phyloP scores from a whole-genome alignment of 2,797 vertebrate genomes.

The Melanotaenia trifasciata region DNA sequence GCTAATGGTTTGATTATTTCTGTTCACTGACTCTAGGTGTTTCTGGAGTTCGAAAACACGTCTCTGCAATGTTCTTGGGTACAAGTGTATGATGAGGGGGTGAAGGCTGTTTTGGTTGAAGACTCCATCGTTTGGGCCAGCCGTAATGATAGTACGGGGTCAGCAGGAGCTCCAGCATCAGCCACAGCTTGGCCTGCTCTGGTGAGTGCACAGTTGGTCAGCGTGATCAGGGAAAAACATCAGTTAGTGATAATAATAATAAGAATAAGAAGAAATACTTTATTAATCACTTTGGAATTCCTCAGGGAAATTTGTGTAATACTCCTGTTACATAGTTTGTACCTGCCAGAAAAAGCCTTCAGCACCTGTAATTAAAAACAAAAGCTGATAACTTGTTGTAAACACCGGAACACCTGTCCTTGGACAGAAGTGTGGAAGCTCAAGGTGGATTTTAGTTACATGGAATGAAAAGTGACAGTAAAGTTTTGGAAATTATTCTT shows the following conservation, averaged over 20 bases:
- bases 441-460: neutral
- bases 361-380: neutral
- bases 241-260: neutral
- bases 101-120: constrained; percentile 93
- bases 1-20: constrained; percentile 4
- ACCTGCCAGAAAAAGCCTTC: neutral
- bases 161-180: constrained; percentile 73
- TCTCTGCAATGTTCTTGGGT: constrained; percentile 95
- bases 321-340: neutral
- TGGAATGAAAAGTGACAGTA: neutral
- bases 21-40: constrained; percentile 84
- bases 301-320: neutral
- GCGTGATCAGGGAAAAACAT: neutral
- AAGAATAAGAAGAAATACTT: no score
- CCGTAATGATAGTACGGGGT: constrained; percentile 83
- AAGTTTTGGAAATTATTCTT: neutral
- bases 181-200: constrained; percentile 91
- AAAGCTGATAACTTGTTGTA: neutral
- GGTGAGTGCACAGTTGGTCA: constrained; percentile 82
- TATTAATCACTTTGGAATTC: no score
- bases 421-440: neutral
- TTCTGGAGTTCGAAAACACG: constrained; percentile 95
- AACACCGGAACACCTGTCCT: neutral
- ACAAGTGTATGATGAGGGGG: constrained; percentile 93
- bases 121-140: constrained; percentile 93